phyloP scores from a whole-genome alignment of 1,140 invertebrate species.

The Leptoteleia sp. region DNA sequence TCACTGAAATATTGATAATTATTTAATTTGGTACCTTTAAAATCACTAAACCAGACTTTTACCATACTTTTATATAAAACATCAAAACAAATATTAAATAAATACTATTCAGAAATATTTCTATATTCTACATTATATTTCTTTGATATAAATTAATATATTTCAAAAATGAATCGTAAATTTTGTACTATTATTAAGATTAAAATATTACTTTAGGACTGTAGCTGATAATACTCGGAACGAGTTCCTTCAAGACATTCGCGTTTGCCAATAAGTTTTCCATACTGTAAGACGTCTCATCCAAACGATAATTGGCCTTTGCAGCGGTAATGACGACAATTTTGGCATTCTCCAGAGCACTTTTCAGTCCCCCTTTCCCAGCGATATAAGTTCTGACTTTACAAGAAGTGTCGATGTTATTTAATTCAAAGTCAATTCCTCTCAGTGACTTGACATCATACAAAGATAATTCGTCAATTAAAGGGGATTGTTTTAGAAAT shows the following conservation, averaged over 20 bases:
- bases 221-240: slow-evolving; percentile 79
- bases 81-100: too few species aligned
- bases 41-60: too few species aligned
- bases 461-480: slow-evolving; percentile 84
- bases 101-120: too few species aligned
- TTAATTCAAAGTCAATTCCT: slow-evolving; percentile 83
- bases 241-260: slow-evolving; percentile 78
- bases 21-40: too few species aligned
- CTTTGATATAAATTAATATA: too few species aligned
- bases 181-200: too few species aligned
- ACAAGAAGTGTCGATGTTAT: slow-evolving; percentile 83
- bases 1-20: too few species aligned
- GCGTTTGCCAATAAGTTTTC: slow-evolving; percentile 72
- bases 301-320: too few species aligned
- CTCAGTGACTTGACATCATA: slow-evolving; percentile 81
- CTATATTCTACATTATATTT: too few species aligned
- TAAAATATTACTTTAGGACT: slow-evolving; percentile 78
- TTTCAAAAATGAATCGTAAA: too few species aligned
- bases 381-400: slow-evolving; percentile 83
- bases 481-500: slow-evolving; percentile 83
- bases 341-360: slow-evolving; percentile 78
- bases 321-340: slow-evolving; percentile 82
- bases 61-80: too few species aligned
- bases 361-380: slow-evolving; percentile 71
- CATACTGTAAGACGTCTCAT: too few species aligned